Conservation (phyloP, 37 sponge, comb jelly and placozoan species). For the Beroe forskalii region DNA sequence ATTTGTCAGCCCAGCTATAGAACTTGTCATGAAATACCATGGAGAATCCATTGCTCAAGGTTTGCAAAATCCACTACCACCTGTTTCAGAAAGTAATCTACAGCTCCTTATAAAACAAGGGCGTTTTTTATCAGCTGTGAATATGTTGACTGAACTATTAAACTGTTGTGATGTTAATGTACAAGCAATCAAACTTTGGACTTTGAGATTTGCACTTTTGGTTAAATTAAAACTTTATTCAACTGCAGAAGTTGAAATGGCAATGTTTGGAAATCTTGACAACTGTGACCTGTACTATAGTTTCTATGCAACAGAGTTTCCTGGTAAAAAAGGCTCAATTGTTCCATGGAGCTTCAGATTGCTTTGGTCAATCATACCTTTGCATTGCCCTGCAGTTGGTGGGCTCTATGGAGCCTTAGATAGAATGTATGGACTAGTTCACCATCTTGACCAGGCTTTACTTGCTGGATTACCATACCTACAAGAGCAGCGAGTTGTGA, state of each 20-base stretch:
- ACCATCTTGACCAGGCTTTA: conserved; percentile 41
- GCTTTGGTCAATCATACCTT: conserved; percentile 32
- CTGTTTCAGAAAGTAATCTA: neutral
- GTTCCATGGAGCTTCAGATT: conserved; percentile 49
- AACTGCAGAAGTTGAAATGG: conserved; percentile 61
- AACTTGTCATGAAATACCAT: conserved; percentile 28
- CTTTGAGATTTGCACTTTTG: conserved; percentile 39
- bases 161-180: neutral
- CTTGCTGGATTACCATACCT: conserved; percentile 33
- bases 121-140: conserved; percentile 16
- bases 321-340: conserved; percentile 14
- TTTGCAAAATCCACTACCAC: neutral
- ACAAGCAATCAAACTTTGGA: conserved; percentile 30
- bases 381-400: conserved; percentile 41
- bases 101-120: neutral
- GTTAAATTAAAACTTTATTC: conserved; percentile 18
- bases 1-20: conserved; percentile 53
- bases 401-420: conserved; percentile 52
- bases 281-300: conserved; percentile 40
- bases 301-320: neutral
- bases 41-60: conserved; percentile 9
- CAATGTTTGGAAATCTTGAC: conserved; percentile 61
- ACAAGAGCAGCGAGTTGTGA: conserved; percentile 39
- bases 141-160: conserved; percentile 54
- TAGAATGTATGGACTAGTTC: conserved; percentile 52